Evolutionary conservation across 2,888 invertebrate genomes (phyloP), one percentile per base, ranked within the genome.

Genomic region (Caenorhabditis wallacei): DNA sequence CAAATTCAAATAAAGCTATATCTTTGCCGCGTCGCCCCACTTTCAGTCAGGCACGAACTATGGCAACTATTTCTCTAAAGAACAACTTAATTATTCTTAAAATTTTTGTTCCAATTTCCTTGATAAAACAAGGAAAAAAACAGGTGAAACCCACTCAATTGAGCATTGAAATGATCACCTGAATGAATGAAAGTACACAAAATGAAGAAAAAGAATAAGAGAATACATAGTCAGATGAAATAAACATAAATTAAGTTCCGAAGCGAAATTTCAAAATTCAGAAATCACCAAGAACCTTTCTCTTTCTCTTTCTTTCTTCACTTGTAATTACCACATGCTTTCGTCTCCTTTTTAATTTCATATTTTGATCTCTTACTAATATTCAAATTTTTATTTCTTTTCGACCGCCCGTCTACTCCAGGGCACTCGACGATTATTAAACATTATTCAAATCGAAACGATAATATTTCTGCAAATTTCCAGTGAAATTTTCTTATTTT

Each of bases 161-260:
- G 66, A 66, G 48, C 53, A 53, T 37, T 35, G 53, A 53, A 53
- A 66, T 66, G 66, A 66, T 66, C 66, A 64, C n/a, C 18, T 22
- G 7, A 22, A 11, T 3, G 22, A 22, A 59, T 5, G 10, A 16
- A 26, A 24, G 46, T n/a, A 43, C 53, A 30, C 35, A 64, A 46
- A 16, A 26, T 10, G n/a, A 46, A 43, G 16, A 46, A 5, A 8
- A 30, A 30, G 8, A 30, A 30, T 30, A 8, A 8, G 8, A n/a
- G n/a, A n/a, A n/a, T n/a, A n/a, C n/a, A 30, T 30, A 30, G 30
- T 30, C 30, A 30, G 30, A 30, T 7, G 51, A 51, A 11, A 51
- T 66, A 66, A 66, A 53, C 66, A 66, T 22, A 53, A 66, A 66
- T 66, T 66, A 66, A 66, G 53, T 53, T 66, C 66, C 37, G 53